Base-by-base conservation (phyloP, 2,113 vertebrate genomes). In the Varanus salvator region DNA sequence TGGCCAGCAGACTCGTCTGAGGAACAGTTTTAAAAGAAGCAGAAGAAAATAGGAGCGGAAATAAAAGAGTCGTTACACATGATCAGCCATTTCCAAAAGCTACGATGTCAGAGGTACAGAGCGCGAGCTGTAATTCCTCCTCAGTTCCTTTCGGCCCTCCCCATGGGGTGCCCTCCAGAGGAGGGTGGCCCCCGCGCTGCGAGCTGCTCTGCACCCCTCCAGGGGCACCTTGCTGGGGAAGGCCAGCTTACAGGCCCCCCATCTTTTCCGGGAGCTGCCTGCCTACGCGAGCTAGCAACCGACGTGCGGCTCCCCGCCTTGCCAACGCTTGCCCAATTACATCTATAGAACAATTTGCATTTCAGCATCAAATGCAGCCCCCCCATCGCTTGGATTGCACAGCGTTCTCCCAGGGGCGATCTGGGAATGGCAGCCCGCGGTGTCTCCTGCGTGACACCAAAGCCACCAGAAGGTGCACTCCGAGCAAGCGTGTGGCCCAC, bases 231-330 rank as follows among this genome's bases (percentile, higher is more conserved):
- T 44, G 57, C 17, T 60, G 57, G 57, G 57, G 57, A 12, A 86
- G 50, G 71, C 74, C 64, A 64, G 29, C 68, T 0, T 0, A 2
- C 27, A 1, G 86, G 15, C 0, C 0, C 4, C 14, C 19, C 23
- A 75, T 76, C 83, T 31, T 64, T 34, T 50, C n/a, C 50, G 44
- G 27, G 0, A 0, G 85, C 86, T 86, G 31, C 38, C 52, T 80
- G 64, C 29, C 3, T 14, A n/a, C 3, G 27, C 2, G 0, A 52
- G 48, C 9, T 88, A 85, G n/a, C 9, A 11, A 44, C 84, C 27
- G 8, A 3, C 6, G 38, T 44, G 38, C 38, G 12, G 38, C 44
- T 15, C 38, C 50, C 66, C 1, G 9, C 64, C 83, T 19, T 8
- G 83, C 64, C 60, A 80, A 52, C 27, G 9, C 52, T 48, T 5